phyloP scores from a whole-genome alignment of 2,888 invertebrate species.

The Lithophane leautieri region DNA sequence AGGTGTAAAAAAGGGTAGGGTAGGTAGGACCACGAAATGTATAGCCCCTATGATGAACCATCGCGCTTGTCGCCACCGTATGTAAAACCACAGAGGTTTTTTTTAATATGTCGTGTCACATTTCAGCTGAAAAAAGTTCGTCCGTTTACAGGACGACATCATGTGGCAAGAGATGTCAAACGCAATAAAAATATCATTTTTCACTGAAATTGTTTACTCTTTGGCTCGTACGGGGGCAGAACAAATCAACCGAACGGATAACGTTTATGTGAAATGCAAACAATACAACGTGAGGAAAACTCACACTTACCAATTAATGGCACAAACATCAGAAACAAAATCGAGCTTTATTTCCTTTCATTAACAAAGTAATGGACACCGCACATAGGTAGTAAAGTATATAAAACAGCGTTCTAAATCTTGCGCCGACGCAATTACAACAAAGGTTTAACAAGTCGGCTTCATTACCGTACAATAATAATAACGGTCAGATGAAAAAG shows the following conservation, averaged over 20 bases:
- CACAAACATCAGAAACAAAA: conserved; percentile 57
- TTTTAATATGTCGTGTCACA: conserved; percentile 52
- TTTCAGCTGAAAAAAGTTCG: conserved; percentile 53
- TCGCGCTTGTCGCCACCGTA: background rate
- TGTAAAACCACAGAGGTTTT: conserved; percentile 49
- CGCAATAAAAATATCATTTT: conserved; percentile 50
- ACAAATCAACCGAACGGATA: conserved; percentile 26
- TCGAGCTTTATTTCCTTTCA: conserved; percentile 42
- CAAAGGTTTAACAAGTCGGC: conserved; percentile 67
- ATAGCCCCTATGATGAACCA: background rate
- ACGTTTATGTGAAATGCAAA: conserved; percentile 33
- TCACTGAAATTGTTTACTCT: conserved; percentile 35
- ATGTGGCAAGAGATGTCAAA: conserved; percentile 63
- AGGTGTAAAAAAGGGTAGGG: too few relatives aligned
- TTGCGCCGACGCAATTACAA: conserved; percentile 61
- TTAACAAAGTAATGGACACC: conserved; percentile 54
- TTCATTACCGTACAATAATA: conserved; percentile 76
- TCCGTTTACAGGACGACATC: conserved; percentile 63
- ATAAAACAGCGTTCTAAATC: conserved; percentile 63
- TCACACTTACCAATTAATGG: conserved; percentile 35
- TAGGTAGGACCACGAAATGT: background rate
- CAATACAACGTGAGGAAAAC: conserved; percentile 20
- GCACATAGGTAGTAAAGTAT: conserved; percentile 53
- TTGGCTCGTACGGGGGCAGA: conserved; percentile 7
- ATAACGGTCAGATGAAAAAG: conserved; percentile 87